Evolutionary conservation across 2,797 vertebrate species (phyloP).

Genomic region (Lindbergichthys nudifrons): DNA sequence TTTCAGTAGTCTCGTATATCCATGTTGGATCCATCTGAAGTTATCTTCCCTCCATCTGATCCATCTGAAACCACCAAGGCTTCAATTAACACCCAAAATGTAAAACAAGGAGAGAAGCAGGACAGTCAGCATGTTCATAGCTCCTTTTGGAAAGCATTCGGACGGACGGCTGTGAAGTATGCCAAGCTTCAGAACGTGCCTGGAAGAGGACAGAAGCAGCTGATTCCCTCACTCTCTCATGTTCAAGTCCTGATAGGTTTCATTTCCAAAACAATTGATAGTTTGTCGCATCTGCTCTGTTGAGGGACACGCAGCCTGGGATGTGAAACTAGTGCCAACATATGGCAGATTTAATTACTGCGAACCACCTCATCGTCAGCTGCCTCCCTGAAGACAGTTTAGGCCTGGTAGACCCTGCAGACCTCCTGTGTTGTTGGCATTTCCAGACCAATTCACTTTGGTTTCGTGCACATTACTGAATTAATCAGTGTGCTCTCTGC

Average conservation of each 20-base stretch:
- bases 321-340: conserved; percentile 58
- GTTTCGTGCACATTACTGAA: conserved; percentile 49
- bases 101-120: conserved; percentile 40
- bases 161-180: conserved; percentile 19
- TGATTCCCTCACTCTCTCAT: conserved; percentile 37
- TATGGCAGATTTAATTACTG: conserved; percentile 78
- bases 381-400: conserved; percentile 55
- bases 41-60: conserved; percentile 18
- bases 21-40: conserved; percentile 12
- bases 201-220: conserved; percentile 31
- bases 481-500: conserved; percentile 40
- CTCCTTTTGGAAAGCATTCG: conserved; percentile 34
- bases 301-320: conserved; percentile 43
- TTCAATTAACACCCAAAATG: not conserved
- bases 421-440: conserved; percentile 42
- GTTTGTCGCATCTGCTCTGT: conserved; percentile 74
- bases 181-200: conserved; percentile 37
- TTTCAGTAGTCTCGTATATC: conserved; percentile 26
- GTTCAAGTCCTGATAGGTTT: conserved; percentile 62
- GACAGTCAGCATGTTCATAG: conserved; percentile 10
- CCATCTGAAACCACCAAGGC: not conserved
- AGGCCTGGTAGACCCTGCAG: conserved; percentile 48
- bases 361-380: conserved; percentile 58
- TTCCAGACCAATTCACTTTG: conserved; percentile 52
- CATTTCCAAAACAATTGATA: conserved; percentile 67